Evolutionary conservation across 2,113 vertebrate genomes (phyloP).

Genomic region (Merops nubicus): DNA sequence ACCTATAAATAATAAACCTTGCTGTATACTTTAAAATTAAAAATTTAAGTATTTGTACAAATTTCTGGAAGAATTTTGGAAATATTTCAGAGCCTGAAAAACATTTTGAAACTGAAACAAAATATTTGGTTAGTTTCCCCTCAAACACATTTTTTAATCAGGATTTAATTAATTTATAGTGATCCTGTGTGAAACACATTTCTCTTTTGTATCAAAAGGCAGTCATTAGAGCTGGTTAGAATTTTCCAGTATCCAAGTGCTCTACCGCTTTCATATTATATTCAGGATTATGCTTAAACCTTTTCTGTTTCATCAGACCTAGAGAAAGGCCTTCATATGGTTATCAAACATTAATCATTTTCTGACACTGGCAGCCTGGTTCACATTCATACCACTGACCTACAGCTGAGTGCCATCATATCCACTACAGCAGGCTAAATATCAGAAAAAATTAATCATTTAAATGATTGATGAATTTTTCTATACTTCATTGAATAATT

Average conservation of each 20-base stretch:
- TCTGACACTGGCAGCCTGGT: background rate
- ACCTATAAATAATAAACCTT: too few relatives aligned
- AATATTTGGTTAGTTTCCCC: background rate
- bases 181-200: background rate
- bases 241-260: background rate
- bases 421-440: background rate
- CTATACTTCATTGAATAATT: slow-evolving; percentile 14
- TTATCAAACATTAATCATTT: background rate
- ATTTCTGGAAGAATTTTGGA: too few relatives aligned
- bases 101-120: too few relatives aligned
- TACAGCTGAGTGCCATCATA: background rate
- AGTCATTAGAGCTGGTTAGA: background rate
- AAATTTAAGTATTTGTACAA: too few relatives aligned
- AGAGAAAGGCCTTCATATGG: background rate
- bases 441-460: background rate
- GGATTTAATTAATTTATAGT: background rate
- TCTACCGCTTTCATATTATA: background rate
- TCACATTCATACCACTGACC: background rate
- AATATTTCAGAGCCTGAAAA: too few relatives aligned
- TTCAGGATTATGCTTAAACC: background rate
- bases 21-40: too few relatives aligned
- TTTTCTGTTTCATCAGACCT: background rate
- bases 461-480: slow-evolving; percentile 8
- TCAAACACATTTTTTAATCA: background rate
- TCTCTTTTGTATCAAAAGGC: background rate